These are phyloP conservation scores for Enteromius thamalakanensis DNA, from an alignment of 2,797 vertebrate species.

Conservation along the genomic window DNA sequence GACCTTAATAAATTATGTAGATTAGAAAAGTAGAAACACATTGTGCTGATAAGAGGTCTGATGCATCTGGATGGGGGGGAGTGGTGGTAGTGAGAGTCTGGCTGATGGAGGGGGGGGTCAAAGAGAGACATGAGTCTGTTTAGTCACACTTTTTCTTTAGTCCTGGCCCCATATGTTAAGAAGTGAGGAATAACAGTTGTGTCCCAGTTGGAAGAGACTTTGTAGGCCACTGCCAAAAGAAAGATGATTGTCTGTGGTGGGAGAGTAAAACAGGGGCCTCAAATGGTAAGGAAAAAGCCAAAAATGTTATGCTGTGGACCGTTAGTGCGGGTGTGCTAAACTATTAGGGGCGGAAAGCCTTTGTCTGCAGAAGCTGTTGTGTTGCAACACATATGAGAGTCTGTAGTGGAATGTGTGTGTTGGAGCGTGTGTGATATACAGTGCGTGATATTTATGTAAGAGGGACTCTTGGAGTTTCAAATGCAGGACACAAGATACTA, in stretches of 20 bases:
- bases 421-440: constrained; percentile 38
- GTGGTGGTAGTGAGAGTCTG: constrained; percentile 35
- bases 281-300: constrained; percentile 32
- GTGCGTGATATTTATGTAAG: constrained; percentile 53
- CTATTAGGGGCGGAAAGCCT: constrained; percentile 42
- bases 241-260: constrained; percentile 50
- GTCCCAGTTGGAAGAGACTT: constrained; percentile 54
- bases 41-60: constrained; percentile 75
- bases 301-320: constrained; percentile 23
- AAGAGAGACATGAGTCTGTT: constrained; percentile 39
- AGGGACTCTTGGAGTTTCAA: constrained; percentile 63
- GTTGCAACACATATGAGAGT: constrained; percentile 45
- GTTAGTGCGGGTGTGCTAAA: constrained; percentile 38
- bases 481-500: constrained; percentile 63
- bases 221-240: constrained; percentile 52
- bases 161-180: constrained; percentile 51
- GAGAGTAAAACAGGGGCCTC: constrained; percentile 62
- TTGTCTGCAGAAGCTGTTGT: constrained; percentile 40
- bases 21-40: constrained; percentile 82
- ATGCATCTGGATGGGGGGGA: constrained; percentile 42
- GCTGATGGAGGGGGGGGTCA: not conserved
- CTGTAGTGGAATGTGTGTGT: constrained; percentile 50
- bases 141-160: constrained; percentile 44
- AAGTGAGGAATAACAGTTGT: constrained; percentile 59
- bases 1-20: constrained; percentile 80